These are phyloP conservation scores for Nomada ruficornis DNA, from an alignment of 2,888 invertebrate genomes.

Conservation along the genomic window DNA sequence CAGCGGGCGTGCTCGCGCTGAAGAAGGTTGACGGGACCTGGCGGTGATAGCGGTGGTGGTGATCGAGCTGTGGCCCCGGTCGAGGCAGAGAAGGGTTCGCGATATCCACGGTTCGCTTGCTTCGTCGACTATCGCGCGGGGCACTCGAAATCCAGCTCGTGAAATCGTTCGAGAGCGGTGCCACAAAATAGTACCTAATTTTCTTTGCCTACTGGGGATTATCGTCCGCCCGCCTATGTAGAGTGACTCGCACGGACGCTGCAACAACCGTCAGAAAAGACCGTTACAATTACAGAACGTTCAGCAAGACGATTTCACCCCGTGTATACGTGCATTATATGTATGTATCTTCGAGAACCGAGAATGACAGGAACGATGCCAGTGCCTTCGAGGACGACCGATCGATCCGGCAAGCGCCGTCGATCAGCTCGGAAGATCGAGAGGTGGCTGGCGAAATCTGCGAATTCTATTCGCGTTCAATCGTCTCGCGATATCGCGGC, in stretches of 20 bases:
- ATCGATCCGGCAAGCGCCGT: too few species aligned
- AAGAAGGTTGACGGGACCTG: neutral
- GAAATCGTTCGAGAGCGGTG: conserved; percentile 66
- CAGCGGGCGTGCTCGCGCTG: neutral
- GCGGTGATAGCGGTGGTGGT: neutral
- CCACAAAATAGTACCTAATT: conserved; percentile 80
- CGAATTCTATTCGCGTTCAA: neutral
- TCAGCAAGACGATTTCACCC: conserved; percentile 61
- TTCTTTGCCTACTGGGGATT: conserved; percentile 83
- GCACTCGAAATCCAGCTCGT: neutral
- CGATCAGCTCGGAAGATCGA: too few species aligned
- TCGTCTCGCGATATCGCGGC: too few species aligned
- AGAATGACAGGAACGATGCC: conserved; percentile 31
- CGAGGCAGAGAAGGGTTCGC: neutral
- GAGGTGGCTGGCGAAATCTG: neutral
- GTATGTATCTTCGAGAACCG: conserved; percentile 64
- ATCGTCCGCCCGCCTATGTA: conserved; percentile 91
- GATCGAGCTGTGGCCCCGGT: neutral
- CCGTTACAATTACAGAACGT: conserved; percentile 77
- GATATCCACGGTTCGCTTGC: neutral
- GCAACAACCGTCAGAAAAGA: conserved; percentile 88
- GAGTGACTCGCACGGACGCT: conserved; percentile 96
- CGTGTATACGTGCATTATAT: conserved; percentile 67
- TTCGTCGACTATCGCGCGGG: neutral
- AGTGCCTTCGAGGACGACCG: neutral